A percentile compares a stretch with the other conserved stretches of the same genome.
Conservation (phyloP, 2,113 vertebrate species). For the Thalassarche chlororhynchos region DNA sequence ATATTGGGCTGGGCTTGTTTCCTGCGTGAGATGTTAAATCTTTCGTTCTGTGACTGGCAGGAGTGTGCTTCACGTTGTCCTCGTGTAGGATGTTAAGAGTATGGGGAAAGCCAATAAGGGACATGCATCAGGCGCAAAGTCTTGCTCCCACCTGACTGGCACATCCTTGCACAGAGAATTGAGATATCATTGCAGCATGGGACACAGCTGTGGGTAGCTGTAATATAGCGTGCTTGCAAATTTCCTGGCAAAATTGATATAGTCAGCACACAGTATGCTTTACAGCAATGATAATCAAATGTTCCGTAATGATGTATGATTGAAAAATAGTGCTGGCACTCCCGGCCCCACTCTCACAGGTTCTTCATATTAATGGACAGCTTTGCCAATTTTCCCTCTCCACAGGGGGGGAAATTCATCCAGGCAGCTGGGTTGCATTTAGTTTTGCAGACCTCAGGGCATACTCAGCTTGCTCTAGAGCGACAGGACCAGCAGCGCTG, state of each 20-base stretch:
- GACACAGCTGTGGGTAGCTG: constrained; percentile 24
- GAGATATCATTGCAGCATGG: not conserved
- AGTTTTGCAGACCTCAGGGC: constrained; percentile 27
- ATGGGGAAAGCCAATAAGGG: not conserved
- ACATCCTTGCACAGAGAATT: not conserved
- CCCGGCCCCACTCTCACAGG: not conserved
- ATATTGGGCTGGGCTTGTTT: not conserved
- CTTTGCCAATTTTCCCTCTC: constrained; percentile 43
- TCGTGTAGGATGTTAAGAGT: not conserved
- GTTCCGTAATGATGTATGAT: constrained; percentile 9
- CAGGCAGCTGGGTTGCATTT: constrained; percentile 31
- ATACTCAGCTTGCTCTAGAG: not conserved
- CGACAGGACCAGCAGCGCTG: not conserved
- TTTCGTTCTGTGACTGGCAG: not conserved
- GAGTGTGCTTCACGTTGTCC: not conserved
- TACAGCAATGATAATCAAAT: constrained; percentile 29
- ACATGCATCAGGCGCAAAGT: not conserved
- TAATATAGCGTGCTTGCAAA: not conserved
- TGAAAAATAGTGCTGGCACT: constrained; percentile 20
- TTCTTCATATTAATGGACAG: constrained; percentile 32
- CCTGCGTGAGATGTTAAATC: not conserved
- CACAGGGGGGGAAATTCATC: not conserved
- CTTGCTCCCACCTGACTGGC: not conserved
- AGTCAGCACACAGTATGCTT: constrained; percentile 38
- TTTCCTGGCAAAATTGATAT: constrained; percentile 10